phyloP scores from a whole-genome alignment of 2,113 vertebrate genomes.

The Cyprinodon brontotheroides region DNA sequence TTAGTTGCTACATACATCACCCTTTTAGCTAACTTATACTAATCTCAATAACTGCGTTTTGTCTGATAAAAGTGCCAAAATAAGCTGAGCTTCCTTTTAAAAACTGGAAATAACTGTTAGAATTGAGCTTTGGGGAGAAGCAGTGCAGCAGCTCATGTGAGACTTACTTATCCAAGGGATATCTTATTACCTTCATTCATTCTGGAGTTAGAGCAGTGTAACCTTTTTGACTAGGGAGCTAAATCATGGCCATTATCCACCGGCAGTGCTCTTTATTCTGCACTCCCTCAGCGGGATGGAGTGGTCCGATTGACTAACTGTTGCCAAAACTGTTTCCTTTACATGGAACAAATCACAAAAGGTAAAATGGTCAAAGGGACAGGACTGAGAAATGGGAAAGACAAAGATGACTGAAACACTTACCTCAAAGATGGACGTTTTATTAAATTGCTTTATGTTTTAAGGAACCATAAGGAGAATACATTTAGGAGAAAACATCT shows the following conservation, averaged over 20 bases:
- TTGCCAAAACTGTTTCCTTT: conserved; percentile 72
- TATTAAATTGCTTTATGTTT: conserved; percentile 41
- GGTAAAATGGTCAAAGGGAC: background rate
- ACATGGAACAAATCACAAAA: conserved; percentile 22
- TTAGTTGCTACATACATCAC: conserved; percentile 53
- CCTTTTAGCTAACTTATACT: conserved; percentile 16
- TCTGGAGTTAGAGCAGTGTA: conserved; percentile 64
- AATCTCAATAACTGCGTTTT: conserved; percentile 39
- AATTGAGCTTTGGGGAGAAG: conserved; percentile 57
- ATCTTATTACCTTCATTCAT: conserved; percentile 76
- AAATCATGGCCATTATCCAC: conserved; percentile 74
- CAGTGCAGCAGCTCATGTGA: conserved; percentile 57
- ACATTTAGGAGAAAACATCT: background rate
- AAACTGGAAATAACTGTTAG: conserved; percentile 47
- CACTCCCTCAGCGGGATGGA: conserved; percentile 67
- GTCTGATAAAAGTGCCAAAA: conserved; percentile 38
- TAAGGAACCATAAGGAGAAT: background rate
- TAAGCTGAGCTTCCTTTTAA: conserved; percentile 31
- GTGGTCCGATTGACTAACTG: conserved; percentile 66
- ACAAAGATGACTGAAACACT: conserved; percentile 30
- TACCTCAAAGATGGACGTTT: conserved; percentile 31
- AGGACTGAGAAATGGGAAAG: conserved; percentile 11
- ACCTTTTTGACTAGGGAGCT: conserved; percentile 72
- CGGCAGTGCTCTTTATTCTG: conserved; percentile 68
- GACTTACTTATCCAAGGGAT: conserved; percentile 69